phyloP scores from a whole-genome alignment of 1,140 invertebrate species.

The Bombus huntii region DNA sequence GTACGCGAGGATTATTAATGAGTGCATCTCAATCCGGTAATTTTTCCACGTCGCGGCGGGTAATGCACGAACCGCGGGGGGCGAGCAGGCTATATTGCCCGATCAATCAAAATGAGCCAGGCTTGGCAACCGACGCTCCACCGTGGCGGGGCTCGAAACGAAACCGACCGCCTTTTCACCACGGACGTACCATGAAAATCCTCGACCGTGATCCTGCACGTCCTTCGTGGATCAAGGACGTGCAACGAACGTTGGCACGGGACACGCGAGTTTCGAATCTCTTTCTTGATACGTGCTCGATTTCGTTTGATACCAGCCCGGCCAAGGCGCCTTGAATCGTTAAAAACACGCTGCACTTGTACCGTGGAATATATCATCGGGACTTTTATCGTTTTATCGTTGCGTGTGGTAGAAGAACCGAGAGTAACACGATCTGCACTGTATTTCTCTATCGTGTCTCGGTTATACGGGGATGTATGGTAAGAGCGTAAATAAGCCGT shows the following conservation, averaged over 20 bases:
- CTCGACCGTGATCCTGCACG: slow-evolving; percentile 45
- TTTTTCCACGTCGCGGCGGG: slow-evolving; percentile 80
- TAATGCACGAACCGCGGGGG: slow-evolving; percentile 81
- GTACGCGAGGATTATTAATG: slow-evolving; percentile 78
- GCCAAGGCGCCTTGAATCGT: slow-evolving; percentile 1
- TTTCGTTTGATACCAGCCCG: neutral
- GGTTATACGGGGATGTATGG: neutral
- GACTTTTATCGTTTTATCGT: slow-evolving; percentile 52
- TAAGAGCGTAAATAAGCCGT: neutral
- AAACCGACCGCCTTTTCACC: slow-evolving; percentile 62
- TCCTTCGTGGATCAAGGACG: slow-evolving; percentile 52
- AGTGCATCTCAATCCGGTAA: slow-evolving; percentile 82
- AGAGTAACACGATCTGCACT: slow-evolving; percentile 24
- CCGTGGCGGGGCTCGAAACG: slow-evolving; percentile 51
- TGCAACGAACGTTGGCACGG: neutral
- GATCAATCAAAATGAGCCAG: slow-evolving; percentile 81
- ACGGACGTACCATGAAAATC: slow-evolving; percentile 54
- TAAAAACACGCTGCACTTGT: slow-evolving; percentile 31
- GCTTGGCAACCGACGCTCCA: slow-evolving; percentile 69
- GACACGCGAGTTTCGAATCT: neutral
- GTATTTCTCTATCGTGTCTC: slow-evolving; percentile 14
- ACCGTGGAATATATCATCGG: slow-evolving; percentile 23
- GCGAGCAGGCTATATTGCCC: slow-evolving; percentile 81
- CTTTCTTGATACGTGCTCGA: neutral
- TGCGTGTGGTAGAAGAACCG: neutral